These are phyloP conservation scores for Microchirus variegatus DNA, from an alignment of 2,797 vertebrate species.

Conservation along the genomic window DNA sequence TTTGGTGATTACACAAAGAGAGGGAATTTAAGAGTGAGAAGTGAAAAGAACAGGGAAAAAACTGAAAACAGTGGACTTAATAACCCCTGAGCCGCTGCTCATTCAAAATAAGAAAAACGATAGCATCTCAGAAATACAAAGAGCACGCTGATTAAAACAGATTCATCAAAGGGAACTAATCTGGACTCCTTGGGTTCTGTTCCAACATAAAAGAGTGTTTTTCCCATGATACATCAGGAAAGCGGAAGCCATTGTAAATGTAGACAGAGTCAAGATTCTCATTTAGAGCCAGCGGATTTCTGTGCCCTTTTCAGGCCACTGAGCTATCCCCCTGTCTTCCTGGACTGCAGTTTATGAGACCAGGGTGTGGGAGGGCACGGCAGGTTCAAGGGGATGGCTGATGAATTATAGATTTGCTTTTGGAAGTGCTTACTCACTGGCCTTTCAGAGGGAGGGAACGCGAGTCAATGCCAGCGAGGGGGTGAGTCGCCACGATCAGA, in stretches of 20 bases:
- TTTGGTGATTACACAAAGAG: constrained; percentile 58
- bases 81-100: constrained; percentile 40
- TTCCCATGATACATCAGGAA: constrained; percentile 48
- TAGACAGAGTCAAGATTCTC: constrained; percentile 72
- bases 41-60: constrained; percentile 22
- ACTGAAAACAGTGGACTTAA: constrained; percentile 36
- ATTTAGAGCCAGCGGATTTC: constrained; percentile 70
- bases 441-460: constrained; percentile 66
- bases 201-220: constrained; percentile 52
- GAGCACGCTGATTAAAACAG: constrained; percentile 50
- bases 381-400: constrained; percentile 76
- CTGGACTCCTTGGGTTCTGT: constrained; percentile 34
- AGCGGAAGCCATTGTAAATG: constrained; percentile 54
- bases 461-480: constrained; percentile 63
- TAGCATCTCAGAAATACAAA: constrained; percentile 49
- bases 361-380: constrained; percentile 46
- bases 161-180: constrained; percentile 45
- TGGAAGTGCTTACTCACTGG: constrained; percentile 78
- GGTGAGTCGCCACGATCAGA: constrained; percentile 54
- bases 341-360: constrained; percentile 73
- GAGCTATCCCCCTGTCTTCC: constrained; percentile 71
- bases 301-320: constrained; percentile 77
- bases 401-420: constrained; percentile 83
- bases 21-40: constrained; percentile 23
- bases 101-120: constrained; percentile 29